These are phyloP conservation scores for Oligia latruncula DNA, from an alignment of 2,888 invertebrate genomes.

Conservation along the genomic window DNA sequence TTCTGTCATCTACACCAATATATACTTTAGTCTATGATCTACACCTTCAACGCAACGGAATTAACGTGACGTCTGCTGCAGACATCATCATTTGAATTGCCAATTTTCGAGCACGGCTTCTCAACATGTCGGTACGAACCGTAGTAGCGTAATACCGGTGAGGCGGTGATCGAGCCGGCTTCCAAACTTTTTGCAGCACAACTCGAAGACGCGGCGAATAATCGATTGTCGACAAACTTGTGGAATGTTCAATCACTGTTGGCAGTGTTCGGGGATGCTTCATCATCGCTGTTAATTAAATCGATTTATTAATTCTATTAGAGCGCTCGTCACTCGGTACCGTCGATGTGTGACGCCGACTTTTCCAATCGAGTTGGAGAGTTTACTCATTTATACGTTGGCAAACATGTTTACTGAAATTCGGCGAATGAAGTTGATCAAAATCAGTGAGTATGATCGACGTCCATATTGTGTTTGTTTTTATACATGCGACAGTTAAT, in stretches of 20 bases:
- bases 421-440: conserved; percentile 55
- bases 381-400: conserved; percentile 64
- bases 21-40: not conserved
- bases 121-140: conserved; percentile 10
- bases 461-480: conserved; percentile 56
- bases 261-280: conserved; percentile 64
- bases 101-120: conserved; percentile 26
- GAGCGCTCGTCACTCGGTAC: conserved; percentile 56
- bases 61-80: conserved; percentile 25
- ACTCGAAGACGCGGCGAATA: conserved; percentile 55
- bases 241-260: conserved; percentile 73
- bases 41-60: conserved; percentile 28
- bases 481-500: conserved; percentile 61
- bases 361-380: conserved; percentile 62
- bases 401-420: conserved; percentile 63
- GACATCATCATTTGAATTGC: conserved; percentile 52
- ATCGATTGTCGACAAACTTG: conserved; percentile 68
- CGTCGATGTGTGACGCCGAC: conserved; percentile 63
- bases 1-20: conserved; percentile 18
- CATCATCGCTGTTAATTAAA: conserved; percentile 72
- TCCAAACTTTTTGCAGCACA: conserved; percentile 60
- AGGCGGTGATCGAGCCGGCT: conserved; percentile 36
- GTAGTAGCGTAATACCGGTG: not conserved
- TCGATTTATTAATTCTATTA: conserved; percentile 69
- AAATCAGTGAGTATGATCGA: conserved; percentile 58